Conservation (phyloP, 2,797 vertebrate species). For the Steatocranus sp. region DNA sequence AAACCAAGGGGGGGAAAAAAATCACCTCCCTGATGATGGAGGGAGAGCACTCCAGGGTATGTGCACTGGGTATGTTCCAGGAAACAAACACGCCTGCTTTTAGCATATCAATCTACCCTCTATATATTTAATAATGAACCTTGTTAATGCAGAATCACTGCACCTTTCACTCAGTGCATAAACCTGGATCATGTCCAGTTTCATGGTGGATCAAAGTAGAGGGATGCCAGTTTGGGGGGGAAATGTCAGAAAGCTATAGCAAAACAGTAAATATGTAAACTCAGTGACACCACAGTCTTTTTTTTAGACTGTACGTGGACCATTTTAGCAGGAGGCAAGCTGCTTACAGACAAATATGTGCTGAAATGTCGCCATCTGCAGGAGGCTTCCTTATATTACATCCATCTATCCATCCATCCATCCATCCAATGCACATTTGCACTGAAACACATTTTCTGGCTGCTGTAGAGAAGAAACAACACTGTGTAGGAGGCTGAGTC, state of each 20-base stretch:
- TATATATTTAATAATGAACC: neutral
- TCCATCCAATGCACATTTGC: neutral
- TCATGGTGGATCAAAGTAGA: neutral
- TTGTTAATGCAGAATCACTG: neutral
- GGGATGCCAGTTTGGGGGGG: neutral
- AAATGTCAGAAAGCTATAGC: neutral
- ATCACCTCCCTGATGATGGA: slow-evolving; percentile 30
- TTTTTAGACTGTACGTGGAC: neutral
- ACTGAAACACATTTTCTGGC: neutral
- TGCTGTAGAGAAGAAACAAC: neutral
- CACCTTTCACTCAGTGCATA: neutral
- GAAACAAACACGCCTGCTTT: neutral
- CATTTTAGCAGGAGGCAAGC: neutral
- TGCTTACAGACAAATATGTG: slow-evolving; percentile 6
- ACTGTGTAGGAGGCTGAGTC: slow-evolving; percentile 17
- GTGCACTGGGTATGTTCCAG: neutral
- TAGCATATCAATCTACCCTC: neutral
- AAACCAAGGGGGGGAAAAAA: slow-evolving; percentile 18
- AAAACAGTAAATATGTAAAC: neutral
- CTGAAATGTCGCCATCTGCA: slow-evolving; percentile 45
- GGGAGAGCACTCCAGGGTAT: neutral
- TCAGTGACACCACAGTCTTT: neutral
- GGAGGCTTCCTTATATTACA: slow-evolving; percentile 20
- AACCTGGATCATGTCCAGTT: neutral
- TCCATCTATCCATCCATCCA: neutral